These are phyloP conservation scores for Loripinus fragilis DNA, from an alignment of 2,888 invertebrate species.

Conservation along the genomic window DNA sequence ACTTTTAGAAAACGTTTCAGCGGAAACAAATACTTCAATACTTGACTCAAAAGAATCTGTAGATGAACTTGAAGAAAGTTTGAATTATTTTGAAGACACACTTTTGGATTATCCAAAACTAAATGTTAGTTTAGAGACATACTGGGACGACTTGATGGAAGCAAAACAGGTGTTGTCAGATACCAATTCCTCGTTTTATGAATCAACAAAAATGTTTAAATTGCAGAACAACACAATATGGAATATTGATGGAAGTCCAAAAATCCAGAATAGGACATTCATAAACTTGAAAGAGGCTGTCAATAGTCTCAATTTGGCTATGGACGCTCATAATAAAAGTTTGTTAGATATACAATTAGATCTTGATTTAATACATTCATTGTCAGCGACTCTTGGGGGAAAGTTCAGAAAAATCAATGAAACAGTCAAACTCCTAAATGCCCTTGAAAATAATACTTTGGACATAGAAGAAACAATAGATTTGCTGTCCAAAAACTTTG, in stretches of 20 bases:
- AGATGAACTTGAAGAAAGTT: background rate
- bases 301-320: conserved; percentile 26
- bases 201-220: background rate
- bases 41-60: background rate
- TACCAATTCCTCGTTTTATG: background rate
- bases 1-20: background rate
- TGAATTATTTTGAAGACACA: background rate
- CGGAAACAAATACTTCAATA: background rate
- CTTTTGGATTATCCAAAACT: background rate
- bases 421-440: conserved; percentile 4
- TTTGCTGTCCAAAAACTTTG: background rate
- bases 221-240: conserved; percentile 17
- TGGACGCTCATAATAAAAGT: conserved; percentile 6
- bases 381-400: conserved; percentile 7
- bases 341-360: conserved; percentile 23
- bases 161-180: background rate
- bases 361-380: background rate
- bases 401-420: conserved; percentile 1
- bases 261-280: background rate
- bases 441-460: background rate
- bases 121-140: background rate
- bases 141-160: background rate
- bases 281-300: conserved; percentile 18
- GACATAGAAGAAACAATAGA: background rate
- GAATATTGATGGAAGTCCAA: conserved; percentile 31